These are phyloP conservation scores for Mus minutoides DNA, from an alignment of 2,797 vertebrate species.

Conservation along the genomic window DNA sequence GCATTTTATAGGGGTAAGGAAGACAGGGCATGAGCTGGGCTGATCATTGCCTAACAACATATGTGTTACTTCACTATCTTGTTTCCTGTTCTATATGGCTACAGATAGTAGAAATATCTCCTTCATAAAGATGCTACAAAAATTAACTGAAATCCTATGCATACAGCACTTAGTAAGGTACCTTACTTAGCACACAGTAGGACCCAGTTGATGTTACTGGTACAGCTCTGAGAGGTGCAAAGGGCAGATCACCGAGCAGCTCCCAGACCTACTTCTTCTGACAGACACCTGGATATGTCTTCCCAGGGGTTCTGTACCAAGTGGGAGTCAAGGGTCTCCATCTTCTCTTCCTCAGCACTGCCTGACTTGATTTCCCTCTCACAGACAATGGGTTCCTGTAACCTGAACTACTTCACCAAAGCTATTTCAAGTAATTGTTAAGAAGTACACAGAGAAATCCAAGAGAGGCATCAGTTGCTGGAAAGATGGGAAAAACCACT, in stretches of 20 bases:
- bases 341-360: background rate
- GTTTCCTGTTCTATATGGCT: background rate
- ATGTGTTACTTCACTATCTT: background rate
- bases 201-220: background rate
- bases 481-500: background rate
- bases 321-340: background rate
- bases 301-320: background rate
- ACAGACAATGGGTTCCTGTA: background rate
- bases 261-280: background rate
- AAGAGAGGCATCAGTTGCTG: background rate
- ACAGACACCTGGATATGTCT: background rate
- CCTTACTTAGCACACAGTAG: background rate
- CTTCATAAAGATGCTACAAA: background rate
- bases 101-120: background rate
- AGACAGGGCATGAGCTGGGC: background rate
- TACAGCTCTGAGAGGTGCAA: background rate
- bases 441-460: background rate
- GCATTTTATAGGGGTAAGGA: background rate
- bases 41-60: background rate
- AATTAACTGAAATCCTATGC: background rate
- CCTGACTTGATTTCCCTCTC: slow-evolving; percentile 34
- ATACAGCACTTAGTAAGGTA: background rate
- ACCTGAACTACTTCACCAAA: slow-evolving; percentile 6
- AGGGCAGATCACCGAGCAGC: background rate
- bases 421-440: background rate